Evolutionary conservation across 1,140 invertebrate genomes (phyloP), one percentile per base, ranked within the genome.

Genomic region (Dolichoris vasculosae): DNA sequence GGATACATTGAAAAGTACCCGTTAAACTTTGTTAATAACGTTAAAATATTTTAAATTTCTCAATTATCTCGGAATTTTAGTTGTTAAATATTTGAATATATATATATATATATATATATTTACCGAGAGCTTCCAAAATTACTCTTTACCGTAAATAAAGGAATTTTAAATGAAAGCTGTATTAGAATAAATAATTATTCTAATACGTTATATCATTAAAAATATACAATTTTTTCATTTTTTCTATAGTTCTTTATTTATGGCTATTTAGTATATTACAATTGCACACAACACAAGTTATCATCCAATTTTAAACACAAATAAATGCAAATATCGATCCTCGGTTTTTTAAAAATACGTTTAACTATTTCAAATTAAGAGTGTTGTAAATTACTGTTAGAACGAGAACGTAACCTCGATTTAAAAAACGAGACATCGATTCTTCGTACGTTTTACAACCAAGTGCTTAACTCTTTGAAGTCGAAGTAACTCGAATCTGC

Each of bases 341-440:
- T 59, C 26, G 3, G 3, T 59, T 26, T 59, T 59, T 59, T 59
- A 4, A 26, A 59, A 59, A 26, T 43, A 23, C 20, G 0, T 73
- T 73, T 43, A 43, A 26, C 69, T 8, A 26, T 73, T 73, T 43
- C 7, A 23, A 40, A 6, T 26, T 35, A 26, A 73, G 35, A 7
- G 40, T 1, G 38, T 13, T 64, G 63, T 0, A 30, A 32, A 32
- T 35, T n/a, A 67, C 20, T 26, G 55, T 13, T 15, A 11, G 17
- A 73, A 73, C 26, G 30, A 38, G 38, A 73, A 20, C 69, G 26
- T 20, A 40, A 6, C 38, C 69, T 17, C 38, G 32, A 48, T 76
- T 76, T 76, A n/a, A 76, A 76, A 46, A 30, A 30, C 0, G 17
- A 76, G 32, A 23, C 48, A 76, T 48, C 73, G 73, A 76, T 76